phyloP scores from a whole-genome alignment of 2,113 vertebrate genomes.

The Genyomyrus donnyi region DNA sequence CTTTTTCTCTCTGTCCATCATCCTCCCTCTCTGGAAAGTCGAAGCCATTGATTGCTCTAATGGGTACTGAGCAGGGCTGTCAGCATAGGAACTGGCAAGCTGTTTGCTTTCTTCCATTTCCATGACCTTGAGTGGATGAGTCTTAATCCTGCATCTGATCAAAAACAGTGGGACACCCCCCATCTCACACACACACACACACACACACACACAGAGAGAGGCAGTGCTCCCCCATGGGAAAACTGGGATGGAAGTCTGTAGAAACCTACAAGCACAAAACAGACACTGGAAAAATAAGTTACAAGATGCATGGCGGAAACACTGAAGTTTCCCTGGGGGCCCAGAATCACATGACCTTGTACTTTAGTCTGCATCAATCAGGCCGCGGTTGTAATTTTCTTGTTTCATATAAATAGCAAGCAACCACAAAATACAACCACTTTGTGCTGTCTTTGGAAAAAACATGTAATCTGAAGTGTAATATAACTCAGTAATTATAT shows the following conservation, averaged over 20 bases:
- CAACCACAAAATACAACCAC: neutral
- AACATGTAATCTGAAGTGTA: neutral
- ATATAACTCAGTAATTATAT: neutral
- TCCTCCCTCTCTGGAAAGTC: conserved; percentile 26
- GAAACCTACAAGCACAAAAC: neutral
- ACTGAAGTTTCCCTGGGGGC: neutral
- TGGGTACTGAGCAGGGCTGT: conserved; percentile 27
- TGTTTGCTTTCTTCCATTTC: conserved; percentile 19
- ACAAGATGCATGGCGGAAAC: neutral
- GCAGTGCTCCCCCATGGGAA: neutral
- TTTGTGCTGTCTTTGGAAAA: neutral
- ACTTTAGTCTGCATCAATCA: neutral
- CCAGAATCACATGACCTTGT: neutral
- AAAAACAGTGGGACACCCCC: neutral
- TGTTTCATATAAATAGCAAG: neutral
- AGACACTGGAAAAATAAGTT: neutral
- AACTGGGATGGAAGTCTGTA: neutral
- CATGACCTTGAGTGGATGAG: conserved; percentile 39
- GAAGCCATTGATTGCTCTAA: conserved; percentile 49
- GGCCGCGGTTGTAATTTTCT: neutral
- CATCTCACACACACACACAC: neutral
- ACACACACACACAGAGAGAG: too few species aligned
- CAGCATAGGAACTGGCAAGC: conserved; percentile 2
- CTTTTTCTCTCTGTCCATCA: neutral
- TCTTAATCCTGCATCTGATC: conserved; percentile 6